A percentile compares a stretch with the other conserved stretches of the same genome.
Conservation (phyloP, 2,888 invertebrate species). For the Cabera pusaria region DNA sequence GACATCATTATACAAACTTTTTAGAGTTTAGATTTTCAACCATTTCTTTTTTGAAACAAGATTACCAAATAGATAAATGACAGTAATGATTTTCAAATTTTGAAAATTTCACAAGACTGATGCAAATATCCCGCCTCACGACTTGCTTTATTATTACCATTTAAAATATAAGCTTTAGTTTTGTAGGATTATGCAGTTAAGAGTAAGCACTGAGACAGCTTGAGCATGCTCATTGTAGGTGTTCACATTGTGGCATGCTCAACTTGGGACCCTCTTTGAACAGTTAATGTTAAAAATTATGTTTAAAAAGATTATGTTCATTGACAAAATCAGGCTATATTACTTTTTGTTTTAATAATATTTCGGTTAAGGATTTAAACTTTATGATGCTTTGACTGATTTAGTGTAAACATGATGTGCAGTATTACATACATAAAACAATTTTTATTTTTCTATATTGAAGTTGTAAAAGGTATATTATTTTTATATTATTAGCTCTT, state of each 20-base stretch:
- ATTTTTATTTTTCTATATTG: slow-evolving; percentile 75
- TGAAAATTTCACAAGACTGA: slow-evolving; percentile 83
- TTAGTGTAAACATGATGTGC: slow-evolving; percentile 75
- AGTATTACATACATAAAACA: slow-evolving; percentile 73
- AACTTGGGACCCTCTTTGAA: slow-evolving; percentile 45
- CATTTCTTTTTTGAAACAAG: slow-evolving; percentile 66
- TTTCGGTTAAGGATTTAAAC: slow-evolving; percentile 34
- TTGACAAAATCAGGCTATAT: slow-evolving; percentile 18
- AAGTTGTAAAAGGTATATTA: slow-evolving; percentile 69
- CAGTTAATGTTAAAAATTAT: slow-evolving; percentile 10
- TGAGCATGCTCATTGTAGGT: slow-evolving; percentile 51
- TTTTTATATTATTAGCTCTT: slow-evolving; percentile 70
- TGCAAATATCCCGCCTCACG: slow-evolving; percentile 84
- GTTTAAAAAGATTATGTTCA: slow-evolving; percentile 21
- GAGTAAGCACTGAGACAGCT: slow-evolving; percentile 57
- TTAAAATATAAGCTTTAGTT: slow-evolving; percentile 73
- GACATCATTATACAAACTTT: slow-evolving; percentile 39
- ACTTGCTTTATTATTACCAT: slow-evolving; percentile 84
- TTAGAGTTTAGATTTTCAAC: slow-evolving; percentile 44
- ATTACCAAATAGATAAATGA: slow-evolving; percentile 78
- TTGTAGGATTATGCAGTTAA: slow-evolving; percentile 62
- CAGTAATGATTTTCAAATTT: slow-evolving; percentile 78
- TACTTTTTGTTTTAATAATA: slow-evolving; percentile 14
- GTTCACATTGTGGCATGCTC: slow-evolving; percentile 53
- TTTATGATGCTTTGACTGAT: slow-evolving; percentile 75